These are phyloP conservation scores for Platysteira castanea DNA, from an alignment of 2,113 vertebrate species.

Conservation along the genomic window DNA sequence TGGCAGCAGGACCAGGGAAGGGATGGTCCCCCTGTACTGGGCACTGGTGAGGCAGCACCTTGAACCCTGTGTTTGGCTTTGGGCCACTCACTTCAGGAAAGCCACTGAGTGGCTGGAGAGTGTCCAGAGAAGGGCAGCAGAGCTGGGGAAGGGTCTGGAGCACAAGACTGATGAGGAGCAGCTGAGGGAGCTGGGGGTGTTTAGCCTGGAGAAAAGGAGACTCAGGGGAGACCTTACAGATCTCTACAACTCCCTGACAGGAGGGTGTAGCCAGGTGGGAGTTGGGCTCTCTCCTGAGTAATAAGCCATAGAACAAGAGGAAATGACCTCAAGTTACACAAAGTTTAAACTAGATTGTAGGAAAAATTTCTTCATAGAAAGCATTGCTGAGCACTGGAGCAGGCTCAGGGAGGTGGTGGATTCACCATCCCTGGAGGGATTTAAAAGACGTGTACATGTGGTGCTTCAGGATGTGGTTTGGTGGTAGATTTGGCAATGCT, in stretches of 20 bases:
- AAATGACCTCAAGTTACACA: neutral
- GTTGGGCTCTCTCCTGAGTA: rapidly evolving
- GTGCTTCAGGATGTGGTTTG: neutral
- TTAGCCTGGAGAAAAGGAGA: neutral
- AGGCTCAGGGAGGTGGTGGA: neutral
- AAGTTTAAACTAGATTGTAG: neutral
- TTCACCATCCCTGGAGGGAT: neutral
- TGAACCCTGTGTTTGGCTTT: neutral
- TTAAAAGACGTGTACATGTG: neutral
- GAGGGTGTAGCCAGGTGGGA: neutral
- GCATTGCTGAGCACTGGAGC: neutral
- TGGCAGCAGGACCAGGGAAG: neutral
- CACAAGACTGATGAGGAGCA: neutral
- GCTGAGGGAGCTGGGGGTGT: neutral
- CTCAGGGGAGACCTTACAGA: neutral
- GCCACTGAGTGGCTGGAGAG: rapidly evolving
- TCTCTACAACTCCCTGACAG: neutral
- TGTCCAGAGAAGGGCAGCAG: rapidly evolving
- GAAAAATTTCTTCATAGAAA: neutral
- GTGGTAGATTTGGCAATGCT: neutral
- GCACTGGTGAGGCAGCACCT: neutral
- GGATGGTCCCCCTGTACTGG: neutral
- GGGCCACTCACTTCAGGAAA: neutral
- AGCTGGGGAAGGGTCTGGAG: neutral
- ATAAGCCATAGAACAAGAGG: neutral